Base-by-base conservation (phyloP, 2,888 invertebrate species). In the Cataglyphis cursor region DNA sequence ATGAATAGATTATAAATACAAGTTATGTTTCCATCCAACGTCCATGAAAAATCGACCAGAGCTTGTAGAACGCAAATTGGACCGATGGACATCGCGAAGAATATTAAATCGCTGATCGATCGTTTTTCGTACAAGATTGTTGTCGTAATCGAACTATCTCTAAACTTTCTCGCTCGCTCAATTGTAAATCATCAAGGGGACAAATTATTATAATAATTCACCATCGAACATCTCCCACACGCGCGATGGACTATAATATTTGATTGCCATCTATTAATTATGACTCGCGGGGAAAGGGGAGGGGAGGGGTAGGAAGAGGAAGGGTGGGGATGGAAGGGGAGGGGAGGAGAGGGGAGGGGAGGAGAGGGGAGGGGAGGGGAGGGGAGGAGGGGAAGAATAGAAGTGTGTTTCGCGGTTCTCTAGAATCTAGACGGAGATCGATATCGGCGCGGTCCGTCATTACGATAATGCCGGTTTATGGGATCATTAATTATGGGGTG, bases 231-330 rank as follows among this genome's bases (percentile, higher is more conserved):
- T 80, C 18, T 31, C 35, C 31, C 31, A 35, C 21, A 12, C 70
- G 72, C 31, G 31, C 78, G 12, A 18, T 31, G 70, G 59, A 24
- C 72, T 78, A 70, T 78, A 78, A 80, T 80, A 80, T 80, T 72
- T 72, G 78, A 80, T 80, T 72, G 59, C 78, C 72, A 48, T 80
- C 78, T 80, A 80, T 80, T 72, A 80, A 80, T 80, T 80, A 80
- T 72, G 78, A 80, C 35, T 51, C 41, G 48, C 18, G 18, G 48
- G 12, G 24, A 6, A 18, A 24, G 70, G 66, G 31, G 68, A 41
- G 48, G 24, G 24, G 24, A 1, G 1, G 24, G 1, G n/a, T n/a
- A n/a, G n/a, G n/a, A n/a, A n/a, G n/a, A n/a, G n/a, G n/a, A n/a
- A 6, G 44, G 18, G 21, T 5, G 4, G 18, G 44, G 21, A 21